Percentiles rank a stretch among this genome's conserved stretches.
Evolutionary conservation across 2,888 invertebrate genomes (phyloP).

Genomic region (Ceriagrion tenellum): DNA sequence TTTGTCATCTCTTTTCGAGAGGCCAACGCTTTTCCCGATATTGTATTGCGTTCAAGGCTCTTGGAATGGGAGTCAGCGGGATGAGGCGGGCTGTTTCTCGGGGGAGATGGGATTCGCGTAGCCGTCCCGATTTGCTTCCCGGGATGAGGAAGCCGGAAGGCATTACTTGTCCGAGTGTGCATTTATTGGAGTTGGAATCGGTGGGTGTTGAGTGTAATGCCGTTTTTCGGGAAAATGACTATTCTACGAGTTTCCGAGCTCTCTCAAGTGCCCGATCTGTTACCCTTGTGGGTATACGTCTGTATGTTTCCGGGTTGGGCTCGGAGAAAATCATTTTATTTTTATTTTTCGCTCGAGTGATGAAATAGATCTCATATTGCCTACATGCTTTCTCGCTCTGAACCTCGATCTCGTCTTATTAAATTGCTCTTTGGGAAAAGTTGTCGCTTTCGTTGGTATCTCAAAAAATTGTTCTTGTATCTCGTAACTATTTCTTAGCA

Average conservation of each 20-base stretch:
- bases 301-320: not conserved
- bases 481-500: too few species aligned
- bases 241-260: not conserved
- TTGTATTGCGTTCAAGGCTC: not conserved
- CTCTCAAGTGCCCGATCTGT: not conserved
- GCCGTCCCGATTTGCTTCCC: not conserved
- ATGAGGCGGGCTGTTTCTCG: not conserved
- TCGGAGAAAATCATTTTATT: not conserved
- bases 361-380: not conserved
- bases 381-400: not conserved
- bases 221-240: not conserved
- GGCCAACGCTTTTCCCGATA: not conserved
- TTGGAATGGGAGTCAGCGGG: not conserved
- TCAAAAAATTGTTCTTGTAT: too few species aligned
- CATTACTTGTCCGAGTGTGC: not conserved
- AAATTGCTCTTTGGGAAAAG: not conserved
- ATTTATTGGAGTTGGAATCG: not conserved
- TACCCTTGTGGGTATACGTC: not conserved
- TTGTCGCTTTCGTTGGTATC: not conserved
- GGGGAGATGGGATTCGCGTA: not conserved
- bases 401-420: not conserved
- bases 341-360: not conserved
- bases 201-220: not conserved
- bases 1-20: conserved; percentile 26
- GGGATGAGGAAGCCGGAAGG: not conserved